These are phyloP conservation scores for Dryocosmus kuriphilus DNA, from an alignment of 2,888 invertebrate genomes.

Conservation along the genomic window DNA sequence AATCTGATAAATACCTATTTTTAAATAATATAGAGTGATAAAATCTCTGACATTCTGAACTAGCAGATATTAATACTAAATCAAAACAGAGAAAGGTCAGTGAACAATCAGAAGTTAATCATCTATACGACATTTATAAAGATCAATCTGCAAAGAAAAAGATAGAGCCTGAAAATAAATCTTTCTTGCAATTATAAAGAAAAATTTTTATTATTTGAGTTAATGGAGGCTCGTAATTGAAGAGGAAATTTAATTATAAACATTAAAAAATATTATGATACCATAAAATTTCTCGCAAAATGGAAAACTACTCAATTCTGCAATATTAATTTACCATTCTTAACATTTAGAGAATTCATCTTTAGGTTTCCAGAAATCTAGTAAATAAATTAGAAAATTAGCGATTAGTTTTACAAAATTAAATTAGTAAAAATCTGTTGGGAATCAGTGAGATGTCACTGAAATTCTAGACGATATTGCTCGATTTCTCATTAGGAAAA, in stretches of 20 bases:
- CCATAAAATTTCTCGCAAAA: neutral
- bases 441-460: too few species aligned
- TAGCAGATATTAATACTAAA: constrained; percentile 24
- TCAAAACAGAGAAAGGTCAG: constrained; percentile 18
- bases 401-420: too few species aligned
- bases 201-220: neutral
- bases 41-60: constrained; percentile 9
- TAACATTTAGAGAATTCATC: too few species aligned
- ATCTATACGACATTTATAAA: constrained; percentile 9
- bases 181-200: neutral
- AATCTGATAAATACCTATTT: neutral
- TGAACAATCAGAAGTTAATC: constrained; percentile 29
- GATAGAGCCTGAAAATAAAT: constrained; percentile 9
- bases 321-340: too few species aligned
- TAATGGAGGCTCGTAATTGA: neutral
- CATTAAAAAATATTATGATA: neutral
- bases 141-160: neutral
- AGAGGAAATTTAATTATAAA: neutral
- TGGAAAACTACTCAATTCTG: neutral
- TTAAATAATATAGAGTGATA: neutral
- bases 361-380: too few species aligned
- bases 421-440: too few species aligned
- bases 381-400: too few species aligned
- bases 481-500: too few species aligned
- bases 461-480: too few species aligned